These are phyloP conservation scores for Encarsia formosa DNA, from an alignment of 2,888 invertebrate genomes.

Conservation along the genomic window DNA sequence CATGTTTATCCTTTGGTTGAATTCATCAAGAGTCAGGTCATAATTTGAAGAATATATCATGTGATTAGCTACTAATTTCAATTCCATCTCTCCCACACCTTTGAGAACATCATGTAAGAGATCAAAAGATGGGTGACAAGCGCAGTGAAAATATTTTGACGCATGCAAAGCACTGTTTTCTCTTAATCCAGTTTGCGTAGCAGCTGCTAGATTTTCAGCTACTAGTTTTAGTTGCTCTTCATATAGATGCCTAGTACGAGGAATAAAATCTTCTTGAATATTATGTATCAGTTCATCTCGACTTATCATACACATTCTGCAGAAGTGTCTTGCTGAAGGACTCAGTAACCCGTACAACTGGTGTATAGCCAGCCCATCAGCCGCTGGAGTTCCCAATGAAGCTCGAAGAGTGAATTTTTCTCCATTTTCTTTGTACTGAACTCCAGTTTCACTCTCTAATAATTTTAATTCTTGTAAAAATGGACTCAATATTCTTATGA, in stretches of 20 bases:
- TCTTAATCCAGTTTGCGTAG: conserved; percentile 5
- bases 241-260: not conserved
- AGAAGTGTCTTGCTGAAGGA: conserved; percentile 5
- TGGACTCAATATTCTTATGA: conserved; percentile 4
- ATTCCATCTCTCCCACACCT: conserved; percentile 21
- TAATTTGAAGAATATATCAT: conserved; percentile 5
- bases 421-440: not conserved
- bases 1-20: conserved; percentile 19
- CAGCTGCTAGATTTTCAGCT: not conserved
- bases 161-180: conserved; percentile 8
- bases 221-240: not conserved
- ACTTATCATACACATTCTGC: conserved; percentile 1
- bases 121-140: conserved; percentile 13
- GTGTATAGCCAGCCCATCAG: conserved; percentile 16
- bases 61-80: conserved; percentile 21
- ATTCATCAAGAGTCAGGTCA: conserved; percentile 2
- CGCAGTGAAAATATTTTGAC: conserved; percentile 12
- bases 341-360: conserved; percentile 5
- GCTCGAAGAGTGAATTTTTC: conserved; percentile 6
- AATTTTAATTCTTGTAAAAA: conserved; percentile 11
- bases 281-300: not conserved
- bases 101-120: conserved; percentile 22
- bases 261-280: not conserved
- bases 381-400: conserved; percentile 8
- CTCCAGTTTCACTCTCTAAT: conserved; percentile 10